These are phyloP conservation scores for Pampusana beccarii DNA, from an alignment of 2,113 vertebrate genomes.

Conservation along the genomic window DNA sequence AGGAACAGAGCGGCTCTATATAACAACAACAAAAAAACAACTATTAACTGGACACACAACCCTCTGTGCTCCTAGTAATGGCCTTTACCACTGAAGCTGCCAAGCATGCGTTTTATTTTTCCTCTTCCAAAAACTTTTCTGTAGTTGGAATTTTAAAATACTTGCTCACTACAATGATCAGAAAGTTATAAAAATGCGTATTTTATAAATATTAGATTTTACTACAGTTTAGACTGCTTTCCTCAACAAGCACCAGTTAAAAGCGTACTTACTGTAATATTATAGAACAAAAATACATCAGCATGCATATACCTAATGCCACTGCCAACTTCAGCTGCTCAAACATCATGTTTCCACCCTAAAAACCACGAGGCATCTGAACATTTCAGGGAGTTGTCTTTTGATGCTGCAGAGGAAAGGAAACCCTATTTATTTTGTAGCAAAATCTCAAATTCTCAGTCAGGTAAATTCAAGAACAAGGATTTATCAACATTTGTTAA, in stretches of 20 bases:
- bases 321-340: not conserved
- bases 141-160: not conserved
- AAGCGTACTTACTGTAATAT: not conserved
- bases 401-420: not conserved
- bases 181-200: not conserved
- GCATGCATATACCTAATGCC: not conserved
- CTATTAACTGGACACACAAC: not conserved
- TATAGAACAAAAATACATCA: not conserved
- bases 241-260: not conserved
- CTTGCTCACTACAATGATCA: not conserved
- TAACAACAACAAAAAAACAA: not conserved
- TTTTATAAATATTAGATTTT: not conserved
- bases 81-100: not conserved
- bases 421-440: not conserved
- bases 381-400: not conserved
- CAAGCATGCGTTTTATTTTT: accelerated
- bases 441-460: not conserved
- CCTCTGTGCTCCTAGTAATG: not conserved
- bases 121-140: not conserved
- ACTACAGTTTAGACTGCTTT: not conserved
- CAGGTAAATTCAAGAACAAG: not conserved
- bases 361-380: not conserved
- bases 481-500: not conserved
- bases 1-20: not conserved
- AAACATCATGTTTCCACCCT: not conserved